A percentile compares a stretch with the other conserved stretches of the same genome.
Evolutionary conservation across 2,797 vertebrate genomes (phyloP).

Genomic region (Alauda arvensis): DNA sequence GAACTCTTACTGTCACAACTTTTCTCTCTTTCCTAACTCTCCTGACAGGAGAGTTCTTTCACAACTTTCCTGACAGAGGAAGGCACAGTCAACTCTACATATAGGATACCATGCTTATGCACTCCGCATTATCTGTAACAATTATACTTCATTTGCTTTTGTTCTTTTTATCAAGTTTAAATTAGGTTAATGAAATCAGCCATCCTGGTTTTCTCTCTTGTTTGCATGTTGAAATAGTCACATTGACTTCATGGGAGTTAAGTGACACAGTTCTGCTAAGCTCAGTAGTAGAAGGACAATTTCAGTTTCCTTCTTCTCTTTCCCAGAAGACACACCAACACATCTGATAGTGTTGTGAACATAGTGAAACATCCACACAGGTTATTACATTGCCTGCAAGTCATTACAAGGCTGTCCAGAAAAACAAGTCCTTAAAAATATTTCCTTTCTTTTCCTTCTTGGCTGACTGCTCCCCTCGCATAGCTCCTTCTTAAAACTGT

Average conservation of each 20-base stretch:
- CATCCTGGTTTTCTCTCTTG: neutral
- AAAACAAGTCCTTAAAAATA: neutral
- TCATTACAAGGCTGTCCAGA: neutral
- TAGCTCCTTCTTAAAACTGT: neutral
- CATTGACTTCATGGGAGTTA: neutral
- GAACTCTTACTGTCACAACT: neutral
- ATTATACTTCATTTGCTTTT: neutral
- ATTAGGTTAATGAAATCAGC: neutral
- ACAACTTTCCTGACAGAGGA: accelerated
- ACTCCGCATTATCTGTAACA: neutral
- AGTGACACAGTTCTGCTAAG: neutral
- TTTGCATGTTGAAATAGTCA: neutral
- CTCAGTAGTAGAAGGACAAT: neutral
- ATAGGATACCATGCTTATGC: neutral
- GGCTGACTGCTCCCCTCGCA: neutral
- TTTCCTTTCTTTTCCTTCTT: neutral
- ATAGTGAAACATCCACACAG: neutral
- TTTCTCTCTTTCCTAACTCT: neutral
- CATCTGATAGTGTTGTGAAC: no score
- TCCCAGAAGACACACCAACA: neutral
- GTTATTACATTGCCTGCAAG: neutral
- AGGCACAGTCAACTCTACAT: neutral
- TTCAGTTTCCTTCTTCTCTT: neutral
- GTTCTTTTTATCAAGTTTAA: neutral
- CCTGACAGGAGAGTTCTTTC: neutral